These are phyloP conservation scores for Leuctra nigra DNA, from an alignment of 2,888 invertebrate species.

Conservation along the genomic window DNA sequence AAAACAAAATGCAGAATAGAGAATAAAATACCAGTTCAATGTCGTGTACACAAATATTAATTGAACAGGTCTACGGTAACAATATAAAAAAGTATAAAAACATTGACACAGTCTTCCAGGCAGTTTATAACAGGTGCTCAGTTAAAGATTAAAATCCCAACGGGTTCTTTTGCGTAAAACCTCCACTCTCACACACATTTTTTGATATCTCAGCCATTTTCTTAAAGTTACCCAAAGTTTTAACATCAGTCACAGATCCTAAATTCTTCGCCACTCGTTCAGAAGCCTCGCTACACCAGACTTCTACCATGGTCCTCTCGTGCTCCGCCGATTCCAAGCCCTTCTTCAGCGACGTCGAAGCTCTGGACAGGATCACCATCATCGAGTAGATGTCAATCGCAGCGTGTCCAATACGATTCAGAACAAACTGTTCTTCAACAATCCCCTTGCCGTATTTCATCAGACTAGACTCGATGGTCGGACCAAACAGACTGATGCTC, in stretches of 20 bases:
- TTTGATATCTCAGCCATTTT: conserved; percentile 60
- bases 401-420: conserved; percentile 81
- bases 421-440: conserved; percentile 83
- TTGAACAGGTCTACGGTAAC: no score
- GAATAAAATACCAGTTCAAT: no score
- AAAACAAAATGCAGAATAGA: no score
- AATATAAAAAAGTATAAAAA: no score
- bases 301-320: conserved; percentile 70
- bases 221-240: conserved; percentile 52
- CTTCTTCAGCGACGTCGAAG: conserved; percentile 60
- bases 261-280: conserved; percentile 59
- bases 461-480: conserved; percentile 68
- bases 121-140: no score
- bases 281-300: conserved; percentile 75
- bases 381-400: conserved; percentile 87
- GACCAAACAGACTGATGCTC: conserved; percentile 65
- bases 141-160: conserved; percentile 54
- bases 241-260: conserved; percentile 48
- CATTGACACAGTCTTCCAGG: no score
- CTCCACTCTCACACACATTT: conserved; percentile 59
- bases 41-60: no score
- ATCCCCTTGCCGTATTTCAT: conserved; percentile 78
- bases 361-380: conserved; percentile 76
- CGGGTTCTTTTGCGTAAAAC: conserved; percentile 58
- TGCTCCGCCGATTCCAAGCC: conserved; percentile 61